Evolutionary conservation across 2,797 vertebrate genomes (phyloP).

Genomic region (Vultur gryphus): DNA sequence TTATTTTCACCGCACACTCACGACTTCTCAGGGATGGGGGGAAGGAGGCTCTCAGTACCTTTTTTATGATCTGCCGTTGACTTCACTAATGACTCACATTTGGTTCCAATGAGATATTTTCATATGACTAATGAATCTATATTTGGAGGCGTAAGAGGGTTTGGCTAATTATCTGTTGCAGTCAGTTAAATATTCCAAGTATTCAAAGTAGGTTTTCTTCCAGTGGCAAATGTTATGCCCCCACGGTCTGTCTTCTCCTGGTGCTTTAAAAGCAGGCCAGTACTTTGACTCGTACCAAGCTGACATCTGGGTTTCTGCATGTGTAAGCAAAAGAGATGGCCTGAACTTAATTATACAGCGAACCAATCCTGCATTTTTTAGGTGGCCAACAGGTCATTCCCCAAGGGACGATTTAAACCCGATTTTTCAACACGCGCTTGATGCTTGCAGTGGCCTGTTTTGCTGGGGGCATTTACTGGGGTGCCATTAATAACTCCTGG

Average conservation of each 20-base stretch:
- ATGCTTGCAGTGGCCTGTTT: not conserved
- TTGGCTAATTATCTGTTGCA: slow-evolving; percentile 62
- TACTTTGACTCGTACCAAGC: not conserved
- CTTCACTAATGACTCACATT: slow-evolving; percentile 65
- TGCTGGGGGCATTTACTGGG: slow-evolving; percentile 22
- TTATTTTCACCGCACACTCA: slow-evolving; percentile 6
- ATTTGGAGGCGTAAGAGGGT: slow-evolving; percentile 50
- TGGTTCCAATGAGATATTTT: slow-evolving; percentile 65
- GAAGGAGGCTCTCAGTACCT: slow-evolving; percentile 17
- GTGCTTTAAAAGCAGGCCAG: slow-evolving; percentile 12
- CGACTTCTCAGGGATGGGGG: not conserved
- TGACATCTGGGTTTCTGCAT: slow-evolving; percentile 53
- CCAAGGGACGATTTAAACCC: not conserved
- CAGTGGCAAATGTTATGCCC: slow-evolving; percentile 35
- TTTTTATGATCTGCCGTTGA: slow-evolving; percentile 53
- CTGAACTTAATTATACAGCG: slow-evolving; percentile 52
- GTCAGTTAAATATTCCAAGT: slow-evolving; percentile 51
- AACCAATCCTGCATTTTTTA: slow-evolving; percentile 46
- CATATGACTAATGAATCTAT: slow-evolving; percentile 66
- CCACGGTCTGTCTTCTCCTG: not conserved
- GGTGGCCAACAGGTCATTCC: slow-evolving; percentile 57
- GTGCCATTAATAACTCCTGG: slow-evolving; percentile 40
- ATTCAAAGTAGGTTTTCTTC: slow-evolving; percentile 44
- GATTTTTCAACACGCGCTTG: slow-evolving; percentile 29
- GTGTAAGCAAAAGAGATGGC: slow-evolving; percentile 46